A percentile compares a stretch with the other conserved stretches of the same genome.
These are phyloP conservation scores for Remorina albescens DNA, from an alignment of 2,797 vertebrate genomes.

Conservation along the genomic window DNA sequence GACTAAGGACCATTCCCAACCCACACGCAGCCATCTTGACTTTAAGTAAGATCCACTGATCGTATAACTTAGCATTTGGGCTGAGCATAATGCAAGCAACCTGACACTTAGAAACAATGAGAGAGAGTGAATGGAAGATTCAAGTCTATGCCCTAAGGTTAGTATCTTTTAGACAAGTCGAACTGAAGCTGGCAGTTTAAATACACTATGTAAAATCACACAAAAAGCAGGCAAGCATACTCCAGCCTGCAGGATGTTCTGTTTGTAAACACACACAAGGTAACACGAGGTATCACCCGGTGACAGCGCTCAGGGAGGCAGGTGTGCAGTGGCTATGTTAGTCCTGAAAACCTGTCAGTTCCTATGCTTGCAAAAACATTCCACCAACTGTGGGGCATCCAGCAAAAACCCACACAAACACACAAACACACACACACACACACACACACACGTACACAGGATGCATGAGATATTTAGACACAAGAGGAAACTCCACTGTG, in stretches of 20 bases:
- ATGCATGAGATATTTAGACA: constrained; percentile 70
- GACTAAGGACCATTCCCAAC: constrained; percentile 30
- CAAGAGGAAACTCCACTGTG: constrained; percentile 61
- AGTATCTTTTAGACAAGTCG: constrained; percentile 5
- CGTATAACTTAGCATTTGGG: constrained; percentile 26
- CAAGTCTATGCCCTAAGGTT: constrained; percentile 18
- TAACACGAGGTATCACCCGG: constrained; percentile 12
- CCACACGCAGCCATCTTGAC: constrained; percentile 58
- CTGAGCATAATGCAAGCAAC: constrained; percentile 53
- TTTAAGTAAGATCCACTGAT: constrained; percentile 32
- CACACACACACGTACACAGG: constrained; percentile 49
- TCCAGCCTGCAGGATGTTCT: background rate
- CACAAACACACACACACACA: background rate
- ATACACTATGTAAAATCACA: background rate
- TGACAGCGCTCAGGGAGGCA: constrained; percentile 23
- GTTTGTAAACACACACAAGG: constrained; percentile 43
- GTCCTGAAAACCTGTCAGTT: constrained; percentile 49
- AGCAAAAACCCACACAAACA: constrained; percentile 10
- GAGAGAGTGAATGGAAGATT: constrained; percentile 29
- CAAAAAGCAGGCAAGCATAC: background rate
- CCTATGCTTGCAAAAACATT: constrained; percentile 60
- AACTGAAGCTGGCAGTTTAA: background rate
- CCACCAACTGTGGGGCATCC: constrained; percentile 52
- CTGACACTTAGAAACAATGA: constrained; percentile 39
- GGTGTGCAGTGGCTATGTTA: constrained; percentile 54